Evolutionary conservation across 2,888 invertebrate genomes (phyloP), one percentile per base, ranked within the genome.

Genomic region (Clanis bilineata): DNA sequence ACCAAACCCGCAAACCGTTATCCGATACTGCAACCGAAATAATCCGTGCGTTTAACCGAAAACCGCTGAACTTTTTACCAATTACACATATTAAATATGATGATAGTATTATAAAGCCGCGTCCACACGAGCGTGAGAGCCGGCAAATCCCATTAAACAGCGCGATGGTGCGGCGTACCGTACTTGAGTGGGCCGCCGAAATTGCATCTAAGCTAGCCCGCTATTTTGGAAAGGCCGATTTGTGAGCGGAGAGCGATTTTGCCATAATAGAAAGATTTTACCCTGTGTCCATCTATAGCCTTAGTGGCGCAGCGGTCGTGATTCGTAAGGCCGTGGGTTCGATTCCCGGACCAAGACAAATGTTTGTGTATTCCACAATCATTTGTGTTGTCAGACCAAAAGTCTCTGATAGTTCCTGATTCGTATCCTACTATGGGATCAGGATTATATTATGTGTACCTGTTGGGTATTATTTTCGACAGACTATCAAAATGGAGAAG

Each of bases 121-220:
- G 58, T 39, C 18, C 47, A 39, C 47, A 25, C 51, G 39, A 47
- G 45, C 45, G 57, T 47, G 58, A 51, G 38, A 51, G 58, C 58
- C 58, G 44, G 56, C 12, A 44, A 56, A 59, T 59, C 59, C 59
- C 44, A 59, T 59, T 59, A 59, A 59, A 56, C 56, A 45, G 55
- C 44, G 58, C 58, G 51, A 32, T 51, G 59, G 44, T 23, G 58
- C 56, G 51, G 55, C 43, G 22, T 38, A 22, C 59, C 57, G 55
- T 25, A 58, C 58, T 36, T 57, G 45, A 59, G 63, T 55, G 47
- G 56, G 45, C 56, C 54, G 44, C 62, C 61, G 38, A 69, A 67
- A 69, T 69, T 69, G 69, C 66, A 67, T 69, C 69, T 63, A 67
- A 67, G 63, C 64, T 62, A 58, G 38, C 57, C 64, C 23, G 56